Evolutionary conservation across 2,113 vertebrate species (phyloP).

Genomic region (Nothobranchius kuhntae): DNA sequence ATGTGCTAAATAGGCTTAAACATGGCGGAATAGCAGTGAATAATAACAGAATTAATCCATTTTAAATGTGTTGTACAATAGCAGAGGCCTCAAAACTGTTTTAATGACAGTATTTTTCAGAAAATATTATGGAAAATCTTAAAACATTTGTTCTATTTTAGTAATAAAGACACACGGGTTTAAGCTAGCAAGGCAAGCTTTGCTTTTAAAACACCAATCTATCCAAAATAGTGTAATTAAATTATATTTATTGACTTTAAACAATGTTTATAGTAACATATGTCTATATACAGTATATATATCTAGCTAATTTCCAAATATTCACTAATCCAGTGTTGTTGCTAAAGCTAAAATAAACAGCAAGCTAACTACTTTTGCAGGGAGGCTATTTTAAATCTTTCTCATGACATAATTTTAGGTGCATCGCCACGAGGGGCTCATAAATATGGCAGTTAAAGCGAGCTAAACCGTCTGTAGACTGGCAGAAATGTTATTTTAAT

Average conservation of each 20-base stretch:
- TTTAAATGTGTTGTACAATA: too few species aligned
- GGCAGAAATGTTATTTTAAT: background rate
- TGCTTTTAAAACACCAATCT: background rate
- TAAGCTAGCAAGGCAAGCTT: background rate
- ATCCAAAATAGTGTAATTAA: background rate
- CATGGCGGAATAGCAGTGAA: background rate
- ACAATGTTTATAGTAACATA: background rate
- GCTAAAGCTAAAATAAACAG: background rate
- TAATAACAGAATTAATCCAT: background rate
- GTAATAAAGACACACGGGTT: background rate
- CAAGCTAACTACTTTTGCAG: background rate
- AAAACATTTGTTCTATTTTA: background rate
- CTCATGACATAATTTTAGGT: background rate
- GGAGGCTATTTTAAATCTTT: background rate
- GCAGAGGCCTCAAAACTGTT: too few species aligned
- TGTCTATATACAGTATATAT: background rate
- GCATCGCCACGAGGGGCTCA: background rate
- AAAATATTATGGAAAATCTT: background rate
- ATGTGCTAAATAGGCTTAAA: conserved; percentile 5
- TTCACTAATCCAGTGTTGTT: background rate
- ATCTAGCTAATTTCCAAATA: background rate
- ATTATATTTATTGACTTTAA: background rate
- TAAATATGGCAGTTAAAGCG: background rate
- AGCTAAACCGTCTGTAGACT: background rate
- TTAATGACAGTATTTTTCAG: background rate